phyloP scores from a whole-genome alignment of 2,113 vertebrate species.

The Opisthocomus hoazin region DNA sequence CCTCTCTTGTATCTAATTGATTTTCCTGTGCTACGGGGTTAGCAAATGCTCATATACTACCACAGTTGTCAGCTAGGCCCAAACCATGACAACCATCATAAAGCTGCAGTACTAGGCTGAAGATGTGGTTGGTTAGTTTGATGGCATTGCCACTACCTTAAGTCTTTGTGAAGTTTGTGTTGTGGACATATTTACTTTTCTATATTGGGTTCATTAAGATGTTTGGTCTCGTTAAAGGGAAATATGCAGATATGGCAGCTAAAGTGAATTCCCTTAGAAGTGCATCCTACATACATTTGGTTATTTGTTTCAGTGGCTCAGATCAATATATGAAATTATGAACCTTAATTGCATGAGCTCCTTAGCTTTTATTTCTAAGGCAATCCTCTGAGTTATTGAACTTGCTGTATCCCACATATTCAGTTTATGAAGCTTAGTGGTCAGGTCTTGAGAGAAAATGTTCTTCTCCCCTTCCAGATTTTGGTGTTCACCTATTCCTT shows the following conservation, averaged over 20 bases:
- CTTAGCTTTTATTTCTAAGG: not conserved
- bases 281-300: not conserved
- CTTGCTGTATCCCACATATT: not conserved
- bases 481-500: not conserved
- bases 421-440: not conserved
- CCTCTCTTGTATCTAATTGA: rapidly evolving
- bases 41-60: not conserved
- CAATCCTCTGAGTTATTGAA: not conserved
- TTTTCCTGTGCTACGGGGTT: not conserved
- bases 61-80: rapidly evolving
- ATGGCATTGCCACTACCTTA: not conserved
- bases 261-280: not conserved
- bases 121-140: not conserved
- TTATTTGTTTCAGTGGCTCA: not conserved
- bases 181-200: not conserved
- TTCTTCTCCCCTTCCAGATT: not conserved
- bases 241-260: not conserved
- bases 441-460: not conserved
- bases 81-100: too few species aligned
- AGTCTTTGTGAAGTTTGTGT: not conserved
- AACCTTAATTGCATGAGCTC: not conserved
- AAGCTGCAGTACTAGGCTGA: not conserved
- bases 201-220: not conserved
- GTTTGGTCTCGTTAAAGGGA: not conserved
- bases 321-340: not conserved